Conservation (phyloP, 2,888 invertebrate species). For the Microdon myrmicae region DNA sequence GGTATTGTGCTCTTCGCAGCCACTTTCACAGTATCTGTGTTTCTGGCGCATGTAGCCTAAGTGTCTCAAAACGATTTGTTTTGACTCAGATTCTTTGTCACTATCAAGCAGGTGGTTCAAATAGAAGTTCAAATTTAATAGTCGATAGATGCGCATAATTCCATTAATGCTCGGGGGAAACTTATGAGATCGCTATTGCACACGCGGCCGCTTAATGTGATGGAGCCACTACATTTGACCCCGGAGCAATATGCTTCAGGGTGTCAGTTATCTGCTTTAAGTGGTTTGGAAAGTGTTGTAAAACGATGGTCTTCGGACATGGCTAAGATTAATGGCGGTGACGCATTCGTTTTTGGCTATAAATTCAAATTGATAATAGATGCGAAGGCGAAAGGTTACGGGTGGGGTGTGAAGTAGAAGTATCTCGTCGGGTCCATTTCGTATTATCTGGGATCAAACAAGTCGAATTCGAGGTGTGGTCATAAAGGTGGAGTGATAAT, state of each 20-base stretch:
- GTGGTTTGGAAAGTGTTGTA: constrained; percentile 37
- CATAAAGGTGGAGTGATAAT: too few species aligned
- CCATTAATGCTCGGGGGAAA: constrained; percentile 7
- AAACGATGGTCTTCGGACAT: constrained; percentile 34
- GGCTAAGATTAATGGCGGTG: constrained; percentile 32
- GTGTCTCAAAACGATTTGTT: constrained; percentile 45
- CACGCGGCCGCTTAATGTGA: constrained; percentile 2
- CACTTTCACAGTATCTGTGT: constrained; percentile 17
- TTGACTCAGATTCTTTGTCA: too few species aligned
- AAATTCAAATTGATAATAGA: constrained; percentile 20
- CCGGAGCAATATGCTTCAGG: constrained; percentile 8
- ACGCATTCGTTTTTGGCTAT: constrained; percentile 29
- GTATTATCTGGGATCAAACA: too few species aligned
- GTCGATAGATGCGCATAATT: too few species aligned
- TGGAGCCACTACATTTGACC: background rate
- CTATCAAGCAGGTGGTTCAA: too few species aligned
- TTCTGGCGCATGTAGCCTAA: constrained; percentile 28
- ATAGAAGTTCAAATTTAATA: constrained; percentile 16
- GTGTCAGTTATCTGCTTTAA: constrained; percentile 32
- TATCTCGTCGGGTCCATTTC: too few species aligned
- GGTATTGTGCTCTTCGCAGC: too few species aligned
- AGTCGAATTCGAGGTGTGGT: too few species aligned
- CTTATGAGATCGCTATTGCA: constrained; percentile 26
- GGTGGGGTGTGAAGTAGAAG: too few species aligned
- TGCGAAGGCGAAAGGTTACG: too few species aligned